Conservation (phyloP, 2,888 invertebrate species). For the Harmothoe impar region DNA sequence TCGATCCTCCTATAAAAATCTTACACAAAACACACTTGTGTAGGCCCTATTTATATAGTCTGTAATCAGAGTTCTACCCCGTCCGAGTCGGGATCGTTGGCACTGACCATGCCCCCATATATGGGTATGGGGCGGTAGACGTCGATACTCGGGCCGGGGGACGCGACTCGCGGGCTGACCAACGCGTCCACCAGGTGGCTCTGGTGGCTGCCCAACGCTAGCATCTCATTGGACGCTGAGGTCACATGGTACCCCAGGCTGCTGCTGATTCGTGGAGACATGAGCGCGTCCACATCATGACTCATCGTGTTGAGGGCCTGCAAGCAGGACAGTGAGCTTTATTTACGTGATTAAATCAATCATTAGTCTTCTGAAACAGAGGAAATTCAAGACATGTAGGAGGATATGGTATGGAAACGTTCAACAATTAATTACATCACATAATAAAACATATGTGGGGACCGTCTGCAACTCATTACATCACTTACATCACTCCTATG, state of each 20-base stretch:
- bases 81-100: conserved; percentile 28
- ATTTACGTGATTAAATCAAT: neutral
- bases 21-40: too few species aligned
- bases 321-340: neutral
- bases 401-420: too few species aligned
- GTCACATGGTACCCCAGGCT: conserved; percentile 4
- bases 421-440: too few species aligned
- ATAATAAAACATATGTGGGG: too few species aligned
- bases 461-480: too few species aligned
- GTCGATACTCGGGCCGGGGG: neutral
- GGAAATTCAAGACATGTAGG: too few species aligned
- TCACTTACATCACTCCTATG: too few species aligned
- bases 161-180: conserved; percentile 27
- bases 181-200: conserved; percentile 36
- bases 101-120: neutral
- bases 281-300: neutral
- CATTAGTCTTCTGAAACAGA: too few species aligned
- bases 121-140: neutral
- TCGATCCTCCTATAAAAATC: too few species aligned
- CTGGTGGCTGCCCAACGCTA: neutral
- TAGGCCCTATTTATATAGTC: too few species aligned
- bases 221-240: conserved; percentile 1
- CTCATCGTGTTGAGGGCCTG: conserved; percentile 41
- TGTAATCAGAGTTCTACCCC: neutral
- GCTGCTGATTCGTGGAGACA: conserved; percentile 44